phyloP scores from a whole-genome alignment of 1,140 invertebrate genomes.

The Daktulosphaira vitifoliae region DNA sequence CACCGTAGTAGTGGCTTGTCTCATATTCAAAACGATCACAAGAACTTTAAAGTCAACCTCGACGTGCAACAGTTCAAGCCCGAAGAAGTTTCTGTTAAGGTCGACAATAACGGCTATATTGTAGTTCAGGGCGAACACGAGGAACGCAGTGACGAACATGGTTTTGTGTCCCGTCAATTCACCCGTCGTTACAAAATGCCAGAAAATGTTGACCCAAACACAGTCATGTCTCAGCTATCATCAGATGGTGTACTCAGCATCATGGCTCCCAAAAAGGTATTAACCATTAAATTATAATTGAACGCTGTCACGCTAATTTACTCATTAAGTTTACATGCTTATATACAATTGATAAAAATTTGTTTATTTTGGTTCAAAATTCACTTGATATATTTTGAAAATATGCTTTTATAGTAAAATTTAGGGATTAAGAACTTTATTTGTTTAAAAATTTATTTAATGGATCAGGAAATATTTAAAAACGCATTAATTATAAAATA shows the following conservation, averaged over 20 bases:
- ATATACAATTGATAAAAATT: too few relatives aligned
- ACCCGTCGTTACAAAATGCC: slow-evolving; percentile 54
- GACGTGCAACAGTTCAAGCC: slow-evolving; percentile 70
- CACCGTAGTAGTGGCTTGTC: slow-evolving; percentile 37
- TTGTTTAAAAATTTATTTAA: too few relatives aligned
- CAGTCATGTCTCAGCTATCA: slow-evolving; percentile 51
- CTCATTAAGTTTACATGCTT: too few relatives aligned
- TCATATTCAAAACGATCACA: slow-evolving; percentile 34
- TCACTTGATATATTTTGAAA: too few relatives aligned
- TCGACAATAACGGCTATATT: slow-evolving; percentile 54
- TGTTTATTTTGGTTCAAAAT: too few relatives aligned
- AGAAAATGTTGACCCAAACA: slow-evolving; percentile 51
- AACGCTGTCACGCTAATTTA: too few relatives aligned
- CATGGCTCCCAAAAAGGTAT: slow-evolving; percentile 48
- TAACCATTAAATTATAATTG: too few relatives aligned
- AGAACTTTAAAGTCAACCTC: slow-evolving; percentile 46
- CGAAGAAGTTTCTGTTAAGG: slow-evolving; percentile 69
- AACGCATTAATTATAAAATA: too few relatives aligned
- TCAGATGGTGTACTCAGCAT: slow-evolving; percentile 56
- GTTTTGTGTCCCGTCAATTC: slow-evolving; percentile 54
- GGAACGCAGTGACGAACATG: slow-evolving; percentile 55
- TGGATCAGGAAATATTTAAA: too few relatives aligned
- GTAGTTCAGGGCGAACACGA: slow-evolving; percentile 62
- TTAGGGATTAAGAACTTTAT: too few relatives aligned
- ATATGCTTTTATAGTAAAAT: too few relatives aligned